Percentiles rank a stretch among this genome's conserved stretches.
phyloP scores from a whole-genome alignment of 2,888 invertebrate species.

The Xestia c-nigrum region DNA sequence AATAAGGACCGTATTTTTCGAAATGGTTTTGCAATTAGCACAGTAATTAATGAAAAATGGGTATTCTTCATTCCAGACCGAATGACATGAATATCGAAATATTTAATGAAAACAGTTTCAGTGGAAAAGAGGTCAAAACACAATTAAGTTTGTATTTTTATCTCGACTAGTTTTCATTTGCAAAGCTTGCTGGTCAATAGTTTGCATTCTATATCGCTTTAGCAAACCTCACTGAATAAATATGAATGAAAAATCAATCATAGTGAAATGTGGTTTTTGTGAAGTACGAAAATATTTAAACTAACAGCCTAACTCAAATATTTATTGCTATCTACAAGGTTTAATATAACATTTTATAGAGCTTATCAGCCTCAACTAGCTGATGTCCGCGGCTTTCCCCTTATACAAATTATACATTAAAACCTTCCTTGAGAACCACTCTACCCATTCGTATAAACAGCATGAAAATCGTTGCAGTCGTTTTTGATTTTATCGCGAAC shows the following conservation, averaged over 20 bases:
- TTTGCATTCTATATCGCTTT: slow-evolving; percentile 19
- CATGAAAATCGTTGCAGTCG: too few relatives aligned
- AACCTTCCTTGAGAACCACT: too few relatives aligned
- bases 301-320: not conserved
- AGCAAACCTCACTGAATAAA: slow-evolving; percentile 25
- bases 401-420: too few relatives aligned
- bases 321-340: not conserved
- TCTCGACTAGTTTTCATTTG: slow-evolving; percentile 23
- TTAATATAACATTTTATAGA: not conserved
- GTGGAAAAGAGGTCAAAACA: not conserved
- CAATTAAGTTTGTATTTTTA: slow-evolving; percentile 32
- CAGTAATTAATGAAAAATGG: not conserved
- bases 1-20: not conserved
- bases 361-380: not conserved
- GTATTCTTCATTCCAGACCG: not conserved
- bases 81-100: not conserved
- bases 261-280: slow-evolving; percentile 11
- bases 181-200: slow-evolving; percentile 19
- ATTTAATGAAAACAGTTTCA: slow-evolving; percentile 19
- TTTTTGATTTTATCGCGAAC: too few relatives aligned
- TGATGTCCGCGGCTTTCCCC: too few relatives aligned
- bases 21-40: not conserved
- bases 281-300: not conserved
- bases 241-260: slow-evolving; percentile 26
- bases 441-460: too few relatives aligned